Conservation (phyloP, 2,113 vertebrate genomes). For the Phalacrocorax carbo region DNA sequence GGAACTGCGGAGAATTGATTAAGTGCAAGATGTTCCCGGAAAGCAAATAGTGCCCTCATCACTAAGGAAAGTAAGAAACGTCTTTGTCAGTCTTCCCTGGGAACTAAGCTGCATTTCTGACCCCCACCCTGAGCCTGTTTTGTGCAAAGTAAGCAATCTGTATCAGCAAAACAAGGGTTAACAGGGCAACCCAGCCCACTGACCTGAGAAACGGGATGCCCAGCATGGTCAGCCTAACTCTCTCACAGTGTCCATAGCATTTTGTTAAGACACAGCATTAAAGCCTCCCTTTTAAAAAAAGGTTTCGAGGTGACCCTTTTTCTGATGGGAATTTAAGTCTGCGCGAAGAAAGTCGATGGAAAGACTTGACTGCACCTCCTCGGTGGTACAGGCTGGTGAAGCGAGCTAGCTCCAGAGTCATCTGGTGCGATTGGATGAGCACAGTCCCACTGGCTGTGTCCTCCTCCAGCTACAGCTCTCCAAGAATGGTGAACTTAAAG, state of each 20-base stretch:
- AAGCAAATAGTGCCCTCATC: not conserved
- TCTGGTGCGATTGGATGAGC: not conserved
- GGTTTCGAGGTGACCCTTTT: not conserved
- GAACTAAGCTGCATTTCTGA: not conserved
- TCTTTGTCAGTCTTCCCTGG: not conserved
- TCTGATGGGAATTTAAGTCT: not conserved
- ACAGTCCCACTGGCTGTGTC: not conserved
- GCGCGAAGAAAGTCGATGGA: not conserved
- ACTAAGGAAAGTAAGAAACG: not conserved
- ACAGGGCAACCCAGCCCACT: not conserved
- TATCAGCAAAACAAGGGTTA: not conserved
- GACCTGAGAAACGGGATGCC: not conserved
- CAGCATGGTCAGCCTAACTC: not conserved
- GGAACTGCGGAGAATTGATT: not conserved
- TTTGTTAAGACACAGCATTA: not conserved
- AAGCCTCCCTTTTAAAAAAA: not conserved
- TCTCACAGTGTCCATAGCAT: not conserved
- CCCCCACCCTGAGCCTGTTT: not conserved
- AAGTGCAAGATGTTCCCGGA: not conserved
- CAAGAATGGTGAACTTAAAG: not conserved
- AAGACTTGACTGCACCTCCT: not conserved
- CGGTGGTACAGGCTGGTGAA: not conserved
- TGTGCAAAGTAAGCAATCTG: not conserved
- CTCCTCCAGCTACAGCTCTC: not conserved
- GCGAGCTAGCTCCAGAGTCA: not conserved